Conservation (phyloP, 2,888 invertebrate species). For the Galerucella calmariensis region DNA sequence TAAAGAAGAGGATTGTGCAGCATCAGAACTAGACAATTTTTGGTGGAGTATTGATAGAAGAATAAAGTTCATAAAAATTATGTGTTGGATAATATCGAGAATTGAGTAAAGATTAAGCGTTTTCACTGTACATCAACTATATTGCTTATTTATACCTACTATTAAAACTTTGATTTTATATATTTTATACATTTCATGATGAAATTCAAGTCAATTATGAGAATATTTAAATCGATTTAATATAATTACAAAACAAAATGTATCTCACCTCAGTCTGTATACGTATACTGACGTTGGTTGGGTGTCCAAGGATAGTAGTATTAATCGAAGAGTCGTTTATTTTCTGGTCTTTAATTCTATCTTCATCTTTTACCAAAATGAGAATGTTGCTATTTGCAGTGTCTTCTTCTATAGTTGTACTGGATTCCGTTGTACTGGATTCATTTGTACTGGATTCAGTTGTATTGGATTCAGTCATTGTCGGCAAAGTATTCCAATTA, state of each 20-base stretch:
- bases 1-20: too few species aligned
- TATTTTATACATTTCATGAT: too few species aligned
- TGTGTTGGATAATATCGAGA: too few species aligned
- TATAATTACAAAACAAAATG: neutral
- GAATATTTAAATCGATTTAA: too few species aligned
- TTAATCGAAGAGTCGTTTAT: constrained; percentile 18
- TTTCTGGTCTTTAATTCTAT: neutral
- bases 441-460: neutral
- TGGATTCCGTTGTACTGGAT: neutral
- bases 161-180: too few species aligned
- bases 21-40: too few species aligned
- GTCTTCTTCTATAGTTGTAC: neutral
- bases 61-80: too few species aligned
- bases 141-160: too few species aligned
- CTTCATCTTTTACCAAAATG: neutral
- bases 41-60: too few species aligned
- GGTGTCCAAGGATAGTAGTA: constrained; percentile 25
- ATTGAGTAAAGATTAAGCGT: too few species aligned
- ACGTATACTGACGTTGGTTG: constrained; percentile 35
- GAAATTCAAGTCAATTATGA: too few species aligned
- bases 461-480: neutral
- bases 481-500: neutral
- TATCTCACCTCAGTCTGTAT: constrained; percentile 36
- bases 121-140: too few species aligned
- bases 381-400: neutral